A percentile compares a stretch with the other conserved stretches of the same genome.
These are phyloP conservation scores for Channa argus DNA, from an alignment of 2,113 vertebrate species.

Conservation along the genomic window DNA sequence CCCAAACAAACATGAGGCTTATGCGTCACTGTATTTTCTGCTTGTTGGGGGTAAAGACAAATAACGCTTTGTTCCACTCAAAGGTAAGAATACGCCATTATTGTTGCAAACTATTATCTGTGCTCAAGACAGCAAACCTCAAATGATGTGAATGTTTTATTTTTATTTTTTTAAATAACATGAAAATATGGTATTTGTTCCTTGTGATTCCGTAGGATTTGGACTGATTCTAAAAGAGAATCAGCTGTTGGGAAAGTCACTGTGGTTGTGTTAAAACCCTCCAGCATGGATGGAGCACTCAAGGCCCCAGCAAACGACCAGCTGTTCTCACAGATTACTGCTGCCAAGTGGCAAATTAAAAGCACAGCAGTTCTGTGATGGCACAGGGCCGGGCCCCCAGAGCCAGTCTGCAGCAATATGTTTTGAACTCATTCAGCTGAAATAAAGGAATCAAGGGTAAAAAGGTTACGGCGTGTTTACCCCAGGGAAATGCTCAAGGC, in stretches of 20 bases:
- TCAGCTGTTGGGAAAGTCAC: neutral
- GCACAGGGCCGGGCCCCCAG: neutral
- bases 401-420: constrained; percentile 17
- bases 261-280: neutral
- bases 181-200: too few relatives aligned
- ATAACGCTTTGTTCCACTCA: constrained; percentile 28
- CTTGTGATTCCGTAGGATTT: neutral
- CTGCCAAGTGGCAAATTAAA: constrained; percentile 13
- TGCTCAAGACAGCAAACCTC: neutral
- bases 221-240: neutral
- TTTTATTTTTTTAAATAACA: neutral
- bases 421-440: constrained; percentile 24
- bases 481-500: neutral
- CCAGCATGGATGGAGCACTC: neutral
- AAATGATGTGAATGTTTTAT: neutral
- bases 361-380: constrained; percentile 2
- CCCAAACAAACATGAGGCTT: constrained; percentile 36
- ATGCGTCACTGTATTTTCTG: constrained; percentile 37
- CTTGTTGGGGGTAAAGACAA: constrained; percentile 5
- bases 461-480: constrained; percentile 24
- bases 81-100: constrained; percentile 16
- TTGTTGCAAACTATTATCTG: neutral
- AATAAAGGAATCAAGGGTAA: constrained; percentile 29
- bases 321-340: constrained; percentile 28
- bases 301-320: constrained; percentile 24